Evolutionary conservation across 2,797 vertebrate species (phyloP).

Genomic region (Anniella stebbinsi): DNA sequence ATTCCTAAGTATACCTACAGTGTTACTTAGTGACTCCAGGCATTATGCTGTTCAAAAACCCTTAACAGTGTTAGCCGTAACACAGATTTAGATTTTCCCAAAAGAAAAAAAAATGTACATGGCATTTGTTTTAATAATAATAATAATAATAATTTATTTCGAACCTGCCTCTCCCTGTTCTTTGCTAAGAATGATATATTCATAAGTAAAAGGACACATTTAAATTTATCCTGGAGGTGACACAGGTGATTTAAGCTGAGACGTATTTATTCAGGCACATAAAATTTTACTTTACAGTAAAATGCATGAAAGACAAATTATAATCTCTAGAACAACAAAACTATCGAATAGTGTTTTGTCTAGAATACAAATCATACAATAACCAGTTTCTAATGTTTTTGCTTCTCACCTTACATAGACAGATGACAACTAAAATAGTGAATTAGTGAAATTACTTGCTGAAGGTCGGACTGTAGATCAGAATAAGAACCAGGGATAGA

Average conservation of each 20-base stretch:
- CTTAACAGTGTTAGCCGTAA: background rate
- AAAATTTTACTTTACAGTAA: background rate
- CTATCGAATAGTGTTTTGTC: background rate
- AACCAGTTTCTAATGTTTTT: background rate
- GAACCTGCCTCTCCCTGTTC: too few species aligned
- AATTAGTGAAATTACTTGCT: background rate
- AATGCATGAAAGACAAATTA: background rate
- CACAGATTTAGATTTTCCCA: background rate
- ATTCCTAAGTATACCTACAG: background rate
- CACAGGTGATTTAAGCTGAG: background rate
- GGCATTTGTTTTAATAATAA: background rate
- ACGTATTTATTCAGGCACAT: background rate
- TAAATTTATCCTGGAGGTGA: background rate
- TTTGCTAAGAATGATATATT: background rate
- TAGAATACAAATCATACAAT: conserved; percentile 3
- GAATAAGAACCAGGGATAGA: background rate
- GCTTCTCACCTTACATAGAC: background rate
- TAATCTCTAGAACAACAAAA: background rate
- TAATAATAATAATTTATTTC: too few species aligned
- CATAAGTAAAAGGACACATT: background rate
- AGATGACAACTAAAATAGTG: background rate
- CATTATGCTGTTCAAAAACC: background rate
- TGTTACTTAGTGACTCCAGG: background rate
- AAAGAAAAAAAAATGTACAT: background rate
- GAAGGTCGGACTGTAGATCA: conserved; percentile 11